Evolutionary conservation across 2,797 vertebrate genomes (phyloP).

Genomic region (Melanotaenia pygmaea): DNA sequence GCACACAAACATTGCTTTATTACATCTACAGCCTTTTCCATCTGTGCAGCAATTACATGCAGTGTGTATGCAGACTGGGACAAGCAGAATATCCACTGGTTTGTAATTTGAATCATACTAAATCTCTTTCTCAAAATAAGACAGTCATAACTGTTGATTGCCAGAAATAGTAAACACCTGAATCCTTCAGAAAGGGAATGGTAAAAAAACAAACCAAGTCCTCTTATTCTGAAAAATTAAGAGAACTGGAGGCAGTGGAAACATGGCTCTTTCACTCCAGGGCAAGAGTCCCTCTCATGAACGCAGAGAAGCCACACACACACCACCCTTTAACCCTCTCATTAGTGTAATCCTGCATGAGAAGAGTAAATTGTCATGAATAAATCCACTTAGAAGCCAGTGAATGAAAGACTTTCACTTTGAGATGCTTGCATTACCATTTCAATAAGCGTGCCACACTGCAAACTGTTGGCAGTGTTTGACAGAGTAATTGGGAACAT

Average conservation of each 20-base stretch:
- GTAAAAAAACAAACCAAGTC: slow-evolving; percentile 70
- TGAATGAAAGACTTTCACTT: slow-evolving; percentile 79
- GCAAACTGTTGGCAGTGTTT: slow-evolving; percentile 74
- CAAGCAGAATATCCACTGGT: slow-evolving; percentile 6
- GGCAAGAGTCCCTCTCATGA: slow-evolving; percentile 69
- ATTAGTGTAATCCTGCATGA: slow-evolving; percentile 82
- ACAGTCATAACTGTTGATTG: slow-evolving; percentile 24
- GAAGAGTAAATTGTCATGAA: slow-evolving; percentile 82
- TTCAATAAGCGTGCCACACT: slow-evolving; percentile 73
- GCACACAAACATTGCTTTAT: slow-evolving; percentile 42
- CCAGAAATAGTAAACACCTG: slow-evolving; percentile 38
- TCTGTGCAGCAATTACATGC: slow-evolving; percentile 29
- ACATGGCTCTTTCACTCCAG: slow-evolving; percentile 58
- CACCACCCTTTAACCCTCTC: slow-evolving; percentile 78
- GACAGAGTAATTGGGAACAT: slow-evolving; percentile 81
- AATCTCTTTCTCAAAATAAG: neutral
- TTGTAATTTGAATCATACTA: slow-evolving; percentile 43
- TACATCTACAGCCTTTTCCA: slow-evolving; percentile 33
- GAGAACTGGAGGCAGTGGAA: slow-evolving; percentile 58
- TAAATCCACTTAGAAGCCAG: slow-evolving; percentile 81
- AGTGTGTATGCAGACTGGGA: neutral
- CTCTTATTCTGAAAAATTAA: slow-evolving; percentile 71
- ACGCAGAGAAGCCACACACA: slow-evolving; percentile 62
- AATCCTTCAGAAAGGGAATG: slow-evolving; percentile 42
- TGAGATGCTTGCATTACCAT: slow-evolving; percentile 80